Evolutionary conservation across 2,113 vertebrate species (phyloP), one percentile per base, ranked within the genome.

Genomic region (Lamprologus tigripictilis): DNA sequence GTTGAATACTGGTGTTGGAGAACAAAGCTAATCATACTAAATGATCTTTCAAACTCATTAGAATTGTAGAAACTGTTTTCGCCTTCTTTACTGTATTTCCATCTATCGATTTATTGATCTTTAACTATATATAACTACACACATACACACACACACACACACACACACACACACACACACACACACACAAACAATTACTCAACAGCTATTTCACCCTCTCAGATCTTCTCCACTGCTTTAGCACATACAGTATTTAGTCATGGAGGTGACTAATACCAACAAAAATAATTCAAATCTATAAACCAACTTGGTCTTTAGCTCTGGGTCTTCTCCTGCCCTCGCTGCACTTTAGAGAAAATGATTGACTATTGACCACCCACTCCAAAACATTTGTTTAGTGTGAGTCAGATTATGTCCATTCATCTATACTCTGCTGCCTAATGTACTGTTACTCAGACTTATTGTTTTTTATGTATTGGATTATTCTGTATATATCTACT

Each of bases 361-460:
- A 95, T 89, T 93, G 92, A 89, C 90, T 93, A 89, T 90, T 80
- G 33, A 87, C 89, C 92, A 89, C 92, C 93, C 89, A 95, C 92
- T 90, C 84, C 5, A 91, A 89, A 89, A 81, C 80, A 87, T 84
- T 90, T 91, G 76, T 91, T 92, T 57, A 83, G 79, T 83, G 80
- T 94, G 90, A 95, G 84, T 93, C 90, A 92, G 91, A 42, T 82
- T 90, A 83, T 88, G 88, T 90, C 90, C 90, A 91, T 95, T 91
- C 92, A 90, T 87, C 79, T 61, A 37, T 61, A 51, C 66, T 91
- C 51, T 83, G 47, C 31, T 90, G 45, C 58, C 84, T 88, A 73
- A 81, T 89, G 79, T 42, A 87, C 47, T 42, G 81, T 63, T 83
- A 83, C 35, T 61, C 3, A 4, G 58, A 82, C 68, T 35, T 54